Base-by-base conservation (phyloP, 2,888 invertebrate species). In the Sympetrum striolatum region DNA sequence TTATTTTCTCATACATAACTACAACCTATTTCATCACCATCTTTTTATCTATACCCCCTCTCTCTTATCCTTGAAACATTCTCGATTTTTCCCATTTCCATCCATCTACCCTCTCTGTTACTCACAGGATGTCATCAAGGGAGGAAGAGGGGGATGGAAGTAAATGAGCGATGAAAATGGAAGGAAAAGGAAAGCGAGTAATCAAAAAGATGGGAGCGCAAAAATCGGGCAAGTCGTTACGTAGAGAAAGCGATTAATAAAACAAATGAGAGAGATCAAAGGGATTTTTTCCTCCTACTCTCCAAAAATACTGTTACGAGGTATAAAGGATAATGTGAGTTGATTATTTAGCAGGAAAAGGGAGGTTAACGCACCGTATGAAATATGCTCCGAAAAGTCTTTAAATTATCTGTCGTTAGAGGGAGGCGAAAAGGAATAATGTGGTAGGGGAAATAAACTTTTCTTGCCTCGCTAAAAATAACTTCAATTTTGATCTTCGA, bases 121-220 rank as follows among this genome's bases (percentile, higher is more conserved):
- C 60, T 31, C 22, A 86, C 31, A 64, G 18, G 86, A 35, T 37
- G 60, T 60, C 60, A 64, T 86, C 60, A 37, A 86, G 86, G 37
- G 22, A 53, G 37, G 86, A 60, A 82, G n/a, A 64, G 14, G 53
- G 1, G 15, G 37, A 64, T 86, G 73, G 31, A 22, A 73, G 73
- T 25, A 73, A 73, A 31, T 31, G 73, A 64, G 64, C 25, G 64
- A 73, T 31, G 73, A 73, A 73, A 64, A 86, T 60, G 86, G 60
- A 37, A 86, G 58, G n/a, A 35, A 60, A 25, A 73, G 82, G 60
- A 86, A 86, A 86, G 35, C 37, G 37, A n/a, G 58, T 64, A 86
- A 86, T 86, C 60, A 86, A 86, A 86, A 60, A 86, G 86, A 86
- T 86, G 86, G 60, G 37, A 58, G 60, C 86, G 35, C 58, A 60